A percentile compares a stretch with the other conserved stretches of the same genome.
Evolutionary conservation across 1,140 invertebrate species (phyloP).

Genomic region (Drosophila parabipectinata): DNA sequence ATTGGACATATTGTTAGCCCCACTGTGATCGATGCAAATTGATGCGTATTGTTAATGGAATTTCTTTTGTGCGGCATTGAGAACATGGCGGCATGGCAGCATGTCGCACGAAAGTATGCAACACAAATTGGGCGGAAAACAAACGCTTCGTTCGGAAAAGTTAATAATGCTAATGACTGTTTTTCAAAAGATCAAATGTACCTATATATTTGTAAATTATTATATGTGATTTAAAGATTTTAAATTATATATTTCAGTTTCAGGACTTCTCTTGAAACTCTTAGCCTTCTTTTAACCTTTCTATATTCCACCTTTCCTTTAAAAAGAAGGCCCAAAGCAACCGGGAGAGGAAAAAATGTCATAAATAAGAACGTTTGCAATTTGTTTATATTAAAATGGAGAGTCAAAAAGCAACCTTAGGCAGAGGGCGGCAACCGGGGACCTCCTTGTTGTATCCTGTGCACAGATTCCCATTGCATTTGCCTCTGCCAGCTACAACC

Average conservation of each 20-base stretch:
- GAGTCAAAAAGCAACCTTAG: conserved; percentile 69
- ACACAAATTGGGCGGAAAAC: conserved; percentile 8
- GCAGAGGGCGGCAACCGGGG: conserved; percentile 24
- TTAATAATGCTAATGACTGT: neutral
- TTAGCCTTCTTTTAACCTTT: neutral
- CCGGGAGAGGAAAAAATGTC: conserved; percentile 53
- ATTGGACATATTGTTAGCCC: conserved; percentile 75
- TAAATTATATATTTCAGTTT: neutral
- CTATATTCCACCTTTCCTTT: neutral
- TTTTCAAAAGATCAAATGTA: neutral
- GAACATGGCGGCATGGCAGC: too few species aligned
- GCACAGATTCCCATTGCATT: conserved; percentile 63
- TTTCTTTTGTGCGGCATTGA: conserved; percentile 15
- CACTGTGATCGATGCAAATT: conserved; percentile 81
- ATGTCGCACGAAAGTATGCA: conserved; percentile 8
- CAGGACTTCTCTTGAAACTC: neutral
- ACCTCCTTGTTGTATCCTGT: conserved; percentile 35
- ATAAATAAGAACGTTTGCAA: conserved; percentile 75
- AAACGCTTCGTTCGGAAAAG: neutral
- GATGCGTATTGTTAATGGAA: conserved; percentile 75
- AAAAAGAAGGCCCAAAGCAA: conserved; percentile 4
- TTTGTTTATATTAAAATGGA: conserved; percentile 80
- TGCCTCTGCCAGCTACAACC: conserved; percentile 22
- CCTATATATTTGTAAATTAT: neutral
- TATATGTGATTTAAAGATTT: neutral